These are phyloP conservation scores for Mandrillus leucophaeus DNA, from an alignment of 2,113 vertebrate genomes.

Conservation along the genomic window DNA sequence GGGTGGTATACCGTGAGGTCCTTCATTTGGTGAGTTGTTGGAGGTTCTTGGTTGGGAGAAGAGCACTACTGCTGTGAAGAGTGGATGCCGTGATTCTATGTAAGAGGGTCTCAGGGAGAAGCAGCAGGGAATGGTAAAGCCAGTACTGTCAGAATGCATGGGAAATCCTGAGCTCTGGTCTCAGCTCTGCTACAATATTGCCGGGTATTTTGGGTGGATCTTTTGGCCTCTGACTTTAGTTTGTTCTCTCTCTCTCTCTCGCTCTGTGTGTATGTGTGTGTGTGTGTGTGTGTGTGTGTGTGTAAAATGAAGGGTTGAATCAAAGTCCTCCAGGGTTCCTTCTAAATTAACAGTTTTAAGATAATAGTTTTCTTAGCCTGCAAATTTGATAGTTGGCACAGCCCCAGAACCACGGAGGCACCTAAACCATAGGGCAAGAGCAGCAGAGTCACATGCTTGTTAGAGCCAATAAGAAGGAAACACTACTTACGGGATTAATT, in stretches of 20 bases:
- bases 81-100: not conserved
- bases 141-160: not conserved
- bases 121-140: not conserved
- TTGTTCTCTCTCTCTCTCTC: not conserved
- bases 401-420: not conserved
- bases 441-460: not conserved
- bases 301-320: not conserved
- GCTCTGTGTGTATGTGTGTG: not conserved
- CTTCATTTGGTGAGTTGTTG: not conserved
- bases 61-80: not conserved
- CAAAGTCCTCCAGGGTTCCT: not conserved
- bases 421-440: not conserved
- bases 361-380: not conserved
- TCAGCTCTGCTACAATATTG: not conserved
- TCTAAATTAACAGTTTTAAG: not conserved
- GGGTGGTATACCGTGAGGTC: not conserved
- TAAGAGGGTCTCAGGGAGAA: not conserved
- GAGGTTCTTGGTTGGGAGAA: not conserved
- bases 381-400: not conserved
- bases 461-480: not conserved
- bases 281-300: not conserved
- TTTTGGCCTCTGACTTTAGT: not conserved
- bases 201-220: not conserved
- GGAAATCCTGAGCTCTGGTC: not conserved
- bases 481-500: accelerated